phyloP scores from a whole-genome alignment of 2,888 invertebrate species.

The Eupithecia inturbata region DNA sequence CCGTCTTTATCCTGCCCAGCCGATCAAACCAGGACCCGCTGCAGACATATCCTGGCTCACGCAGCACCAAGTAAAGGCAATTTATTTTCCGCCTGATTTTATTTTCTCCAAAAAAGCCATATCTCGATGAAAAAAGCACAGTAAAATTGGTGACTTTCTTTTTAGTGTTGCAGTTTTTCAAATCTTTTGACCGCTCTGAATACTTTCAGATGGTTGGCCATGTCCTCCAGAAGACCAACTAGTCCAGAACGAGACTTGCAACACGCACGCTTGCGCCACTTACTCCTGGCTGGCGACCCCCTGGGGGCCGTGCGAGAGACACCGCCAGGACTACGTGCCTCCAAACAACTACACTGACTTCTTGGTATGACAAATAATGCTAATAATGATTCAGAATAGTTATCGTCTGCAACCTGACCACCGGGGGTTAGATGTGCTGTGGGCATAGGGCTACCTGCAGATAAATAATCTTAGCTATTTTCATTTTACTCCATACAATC shows the following conservation, averaged over 20 bases:
- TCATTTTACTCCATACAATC: too few species aligned
- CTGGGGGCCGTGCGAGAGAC: conserved; percentile 82
- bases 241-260: conserved; percentile 83
- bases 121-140: too few species aligned
- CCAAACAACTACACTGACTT: conserved; percentile 72
- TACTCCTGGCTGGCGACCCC: conserved; percentile 86
- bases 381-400: not conserved
- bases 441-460: not conserved
- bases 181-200: not conserved
- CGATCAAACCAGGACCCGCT: conserved; percentile 61
- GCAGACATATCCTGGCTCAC: conserved; percentile 21
- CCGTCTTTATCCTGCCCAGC: conserved; percentile 66
- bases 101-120: too few species aligned
- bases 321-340: conserved; percentile 68
- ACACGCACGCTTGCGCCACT: conserved; percentile 83
- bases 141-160: not conserved
- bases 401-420: not conserved
- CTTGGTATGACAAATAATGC: conserved; percentile 51
- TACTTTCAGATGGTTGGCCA: conserved; percentile 79
- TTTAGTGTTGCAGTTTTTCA: not conserved
- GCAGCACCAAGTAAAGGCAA: conserved; percentile 8
- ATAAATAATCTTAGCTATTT: too few species aligned
- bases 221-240: conserved; percentile 83
- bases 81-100: not conserved
- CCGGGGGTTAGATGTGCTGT: not conserved